These are phyloP conservation scores for Podarcis cretensis DNA, from an alignment of 2,113 vertebrate genomes.

Conservation along the genomic window DNA sequence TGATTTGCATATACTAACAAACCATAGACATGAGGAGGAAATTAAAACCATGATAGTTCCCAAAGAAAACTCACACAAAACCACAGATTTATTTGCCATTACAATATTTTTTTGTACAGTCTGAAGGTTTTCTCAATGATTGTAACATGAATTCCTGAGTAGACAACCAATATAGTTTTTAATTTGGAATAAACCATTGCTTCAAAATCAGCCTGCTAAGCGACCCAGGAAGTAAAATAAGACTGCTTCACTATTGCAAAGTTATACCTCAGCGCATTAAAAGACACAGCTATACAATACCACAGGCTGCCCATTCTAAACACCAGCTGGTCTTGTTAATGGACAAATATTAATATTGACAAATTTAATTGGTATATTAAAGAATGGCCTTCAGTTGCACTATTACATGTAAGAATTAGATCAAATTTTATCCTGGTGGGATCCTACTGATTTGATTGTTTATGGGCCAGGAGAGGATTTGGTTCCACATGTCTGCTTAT, in stretches of 20 bases:
- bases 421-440: neutral
- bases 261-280: constrained; percentile 3
- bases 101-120: neutral
- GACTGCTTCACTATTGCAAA: neutral
- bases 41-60: constrained; percentile 24
- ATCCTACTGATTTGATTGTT: neutral
- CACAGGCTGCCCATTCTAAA: neutral
- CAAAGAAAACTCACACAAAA: neutral
- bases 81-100: neutral
- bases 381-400: constrained; percentile 6
- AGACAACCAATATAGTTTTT: constrained; percentile 13
- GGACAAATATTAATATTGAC: neutral
- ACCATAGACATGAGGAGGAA: neutral
- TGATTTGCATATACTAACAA: neutral
- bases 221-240: neutral
- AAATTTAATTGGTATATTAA: neutral
- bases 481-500: neutral
- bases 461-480: constrained; percentile 5
- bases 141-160: constrained; percentile 14
- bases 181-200: constrained; percentile 20
- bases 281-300: neutral
- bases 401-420: neutral
- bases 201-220: constrained; percentile 21
- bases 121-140: constrained; percentile 31
- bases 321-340: constrained; percentile 2